Conservation (phyloP, 37 sponge, comb jelly and placozoan genomes). For the Spongia lamella region DNA sequence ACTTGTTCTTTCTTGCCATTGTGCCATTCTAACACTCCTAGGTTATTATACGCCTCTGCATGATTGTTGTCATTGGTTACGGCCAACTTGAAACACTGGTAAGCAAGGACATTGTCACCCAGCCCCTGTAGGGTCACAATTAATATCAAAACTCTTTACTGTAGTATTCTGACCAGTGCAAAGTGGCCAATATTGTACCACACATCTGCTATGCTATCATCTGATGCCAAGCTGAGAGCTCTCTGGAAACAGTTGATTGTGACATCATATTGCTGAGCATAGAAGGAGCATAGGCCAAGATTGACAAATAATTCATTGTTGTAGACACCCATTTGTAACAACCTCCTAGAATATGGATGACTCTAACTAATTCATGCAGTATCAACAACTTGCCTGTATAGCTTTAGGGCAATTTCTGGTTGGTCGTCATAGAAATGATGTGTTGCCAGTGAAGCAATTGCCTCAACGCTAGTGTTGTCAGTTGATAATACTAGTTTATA, state of each 20-base stretch:
- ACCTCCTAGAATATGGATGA: conserved; percentile 44
- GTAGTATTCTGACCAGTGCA: conserved; percentile 62
- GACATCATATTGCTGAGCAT: conserved; percentile 97
- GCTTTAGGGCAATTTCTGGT: conserved; percentile 95
- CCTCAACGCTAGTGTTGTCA: conserved; percentile 90
- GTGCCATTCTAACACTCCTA: conserved; percentile 94
- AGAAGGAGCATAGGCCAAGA: conserved; percentile 96
- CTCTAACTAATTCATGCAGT: background rate
- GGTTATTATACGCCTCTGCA: conserved; percentile 95
- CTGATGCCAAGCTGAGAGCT: conserved; percentile 80
- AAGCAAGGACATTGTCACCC: conserved; percentile 84
- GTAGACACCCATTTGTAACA: conserved; percentile 95
- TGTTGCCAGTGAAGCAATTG: conserved; percentile 93
- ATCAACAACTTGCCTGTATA: conserved; percentile 57
- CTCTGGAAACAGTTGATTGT: conserved; percentile 86
- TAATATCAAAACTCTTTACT: background rate
- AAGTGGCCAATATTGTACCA: conserved; percentile 99
- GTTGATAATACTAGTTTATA: conserved; percentile 87
- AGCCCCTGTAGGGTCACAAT: conserved; percentile 71
- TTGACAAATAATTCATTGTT: conserved; percentile 95
- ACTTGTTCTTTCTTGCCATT: conserved; percentile 81
- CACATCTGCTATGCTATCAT: conserved; percentile 84
- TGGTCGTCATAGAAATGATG: conserved; percentile 96
- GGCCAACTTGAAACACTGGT: conserved; percentile 90
- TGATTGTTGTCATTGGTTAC: conserved; percentile 87